Evolutionary conservation across 2,113 vertebrate species (phyloP).

Genomic region (Neofelis nebulosa): DNA sequence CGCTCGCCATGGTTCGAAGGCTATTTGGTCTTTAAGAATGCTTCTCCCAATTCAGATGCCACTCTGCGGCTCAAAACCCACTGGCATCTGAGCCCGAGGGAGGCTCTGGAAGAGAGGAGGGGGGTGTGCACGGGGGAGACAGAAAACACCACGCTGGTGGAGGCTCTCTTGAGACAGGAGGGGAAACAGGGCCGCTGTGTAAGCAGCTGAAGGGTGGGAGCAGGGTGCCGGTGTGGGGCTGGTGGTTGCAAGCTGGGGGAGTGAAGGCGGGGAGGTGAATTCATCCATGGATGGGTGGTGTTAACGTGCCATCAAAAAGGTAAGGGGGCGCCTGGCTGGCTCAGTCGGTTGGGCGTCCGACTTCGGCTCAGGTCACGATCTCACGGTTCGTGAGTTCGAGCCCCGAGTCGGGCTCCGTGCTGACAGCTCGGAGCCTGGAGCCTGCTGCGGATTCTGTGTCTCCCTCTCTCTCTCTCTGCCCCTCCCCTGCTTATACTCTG

Average conservation of each 20-base stretch:
- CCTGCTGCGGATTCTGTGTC: too few relatives aligned
- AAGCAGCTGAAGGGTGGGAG: not conserved
- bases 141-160: rapidly evolving
- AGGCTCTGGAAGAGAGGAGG: not conserved
- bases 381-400: too few relatives aligned
- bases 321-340: not conserved
- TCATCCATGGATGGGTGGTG: not conserved
- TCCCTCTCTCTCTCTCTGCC: too few relatives aligned
- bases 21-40: not conserved
- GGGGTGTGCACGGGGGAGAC: rapidly evolving
- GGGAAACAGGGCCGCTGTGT: rapidly evolving
- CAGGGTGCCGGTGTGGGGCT: not conserved
- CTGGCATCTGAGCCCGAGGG: not conserved
- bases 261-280: not conserved
- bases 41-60: not conserved
- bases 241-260: not conserved
- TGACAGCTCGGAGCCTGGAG: too few relatives aligned
- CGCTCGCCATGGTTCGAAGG: not conserved
- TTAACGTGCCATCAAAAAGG: not conserved
- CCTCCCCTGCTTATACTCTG: too few relatives aligned
- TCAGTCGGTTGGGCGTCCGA: too few relatives aligned
- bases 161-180: not conserved
- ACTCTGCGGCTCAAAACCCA: not conserved
- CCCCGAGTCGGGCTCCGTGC: too few relatives aligned
- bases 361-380: too few relatives aligned